Evolutionary conservation across 2,113 vertebrate species (phyloP), one percentile per base, ranked within the genome.

Genomic region (Siphamia tubifer): DNA sequence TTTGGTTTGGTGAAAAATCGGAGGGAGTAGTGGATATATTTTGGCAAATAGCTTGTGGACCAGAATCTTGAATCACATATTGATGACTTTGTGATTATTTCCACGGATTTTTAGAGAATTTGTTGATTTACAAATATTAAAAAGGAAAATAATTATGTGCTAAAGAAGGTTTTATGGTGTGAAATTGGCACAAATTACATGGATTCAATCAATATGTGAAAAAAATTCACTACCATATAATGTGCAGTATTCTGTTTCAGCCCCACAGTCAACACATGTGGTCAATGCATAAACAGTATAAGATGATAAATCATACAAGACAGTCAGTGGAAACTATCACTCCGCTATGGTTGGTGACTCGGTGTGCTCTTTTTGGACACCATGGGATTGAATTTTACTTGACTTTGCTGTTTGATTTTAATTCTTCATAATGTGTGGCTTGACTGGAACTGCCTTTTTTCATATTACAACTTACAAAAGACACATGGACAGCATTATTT

Each of bases 351-450:
- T 6, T 31, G 15, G 24, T 60, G 13, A 30, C 45, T 17, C 48
- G 28, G 31, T 65, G 39, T 61, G 28, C 54, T 19, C 34, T 48
- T 48, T 36, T 5, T 56, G 53, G 21, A 28, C 16, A 23, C 32
- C 45, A 32, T 40, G 13, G 30, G 56, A 43, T 28, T 56, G 49
- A 2, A 4, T 52, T 66, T 53, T 36, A 57, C 13, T 61, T 30
- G 2, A 17, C 51, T 58, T 61, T 43, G n/a, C n/a, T n/a, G n/a
- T 34, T 20, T 2, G 20, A 42, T 67, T 53, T 28, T 51, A 44
- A 51, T 19, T 38, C 60, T 36, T 62, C 57, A 64, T 69, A 25
- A 49, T 64, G 54, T 79, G 42, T 45, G 53, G 52, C 53, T 62
- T 49, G 16, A 56, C 23, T 62, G 60, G 51, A 62, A 40, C 63